Conservation (phyloP, 2,888 invertebrate genomes). For the Odontocerum albicorne region DNA sequence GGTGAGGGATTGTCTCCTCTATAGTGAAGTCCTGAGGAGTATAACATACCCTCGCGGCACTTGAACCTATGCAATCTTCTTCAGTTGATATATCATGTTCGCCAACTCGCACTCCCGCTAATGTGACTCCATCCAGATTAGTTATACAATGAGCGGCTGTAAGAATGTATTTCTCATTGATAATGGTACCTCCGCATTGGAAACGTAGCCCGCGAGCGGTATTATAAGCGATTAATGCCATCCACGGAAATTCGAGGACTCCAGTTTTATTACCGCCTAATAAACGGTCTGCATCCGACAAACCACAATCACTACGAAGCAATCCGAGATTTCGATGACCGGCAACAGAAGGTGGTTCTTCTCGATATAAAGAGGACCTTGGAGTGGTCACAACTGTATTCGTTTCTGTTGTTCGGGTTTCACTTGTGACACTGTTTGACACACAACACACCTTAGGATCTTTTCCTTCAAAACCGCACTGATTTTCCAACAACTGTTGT, state of each 20-base stretch:
- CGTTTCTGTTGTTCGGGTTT: not conserved
- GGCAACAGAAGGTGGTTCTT: not conserved
- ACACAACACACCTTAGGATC: slow-evolving; percentile 44
- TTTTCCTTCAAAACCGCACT: slow-evolving; percentile 45
- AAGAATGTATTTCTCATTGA: slow-evolving; percentile 56
- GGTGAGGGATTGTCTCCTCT: slow-evolving; percentile 53
- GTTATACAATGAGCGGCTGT: slow-evolving; percentile 64
- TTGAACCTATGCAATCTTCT: slow-evolving; percentile 51
- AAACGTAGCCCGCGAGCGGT: slow-evolving; percentile 35
- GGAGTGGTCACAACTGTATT: not conserved
- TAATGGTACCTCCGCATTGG: slow-evolving; percentile 58
- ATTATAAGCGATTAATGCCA: slow-evolving; percentile 19
- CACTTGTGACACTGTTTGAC: not conserved
- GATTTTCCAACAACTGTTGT: slow-evolving; percentile 42
- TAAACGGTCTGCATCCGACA: not conserved
- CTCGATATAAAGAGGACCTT: not conserved
- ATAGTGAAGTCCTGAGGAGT: slow-evolving; percentile 52
- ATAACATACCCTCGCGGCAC: slow-evolving; percentile 39
- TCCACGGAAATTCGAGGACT: slow-evolving; percentile 18
- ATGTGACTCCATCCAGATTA: slow-evolving; percentile 49
- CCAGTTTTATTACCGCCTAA: slow-evolving; percentile 14
- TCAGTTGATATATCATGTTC: slow-evolving; percentile 57
- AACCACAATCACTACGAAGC: not conserved
- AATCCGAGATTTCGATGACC: not conserved
- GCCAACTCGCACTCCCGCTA: slow-evolving; percentile 61